These are phyloP conservation scores for Dromius quadrimaculatus DNA, from an alignment of 2,888 invertebrate species.

Conservation along the genomic window DNA sequence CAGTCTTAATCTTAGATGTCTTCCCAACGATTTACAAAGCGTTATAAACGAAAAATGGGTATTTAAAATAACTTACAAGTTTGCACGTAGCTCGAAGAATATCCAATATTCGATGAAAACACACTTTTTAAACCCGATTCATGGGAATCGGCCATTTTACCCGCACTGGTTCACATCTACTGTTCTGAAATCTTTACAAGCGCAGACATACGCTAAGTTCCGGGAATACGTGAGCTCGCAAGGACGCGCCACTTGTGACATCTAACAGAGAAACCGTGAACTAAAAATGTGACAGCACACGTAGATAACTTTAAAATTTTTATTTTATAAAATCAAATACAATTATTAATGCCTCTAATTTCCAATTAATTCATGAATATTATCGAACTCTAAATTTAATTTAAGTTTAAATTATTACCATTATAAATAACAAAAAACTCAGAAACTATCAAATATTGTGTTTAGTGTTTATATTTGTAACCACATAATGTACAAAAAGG, in stretches of 20 bases:
- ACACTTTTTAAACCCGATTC: constrained; percentile 61
- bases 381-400: neutral
- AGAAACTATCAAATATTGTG: neutral
- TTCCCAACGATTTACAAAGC: neutral
- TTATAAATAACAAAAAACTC: neutral
- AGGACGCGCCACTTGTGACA: constrained; percentile 33
- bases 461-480: neutral
- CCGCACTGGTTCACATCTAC: constrained; percentile 56
- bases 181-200: constrained; percentile 54
- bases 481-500: constrained; percentile 41
- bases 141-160: constrained; percentile 60
- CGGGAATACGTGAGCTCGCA: constrained; percentile 49
- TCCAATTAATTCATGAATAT: too few species aligned
- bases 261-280: neutral
- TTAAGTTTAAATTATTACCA: neutral
- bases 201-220: constrained; percentile 51
- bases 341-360: too few species aligned
- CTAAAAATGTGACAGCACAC: neutral
- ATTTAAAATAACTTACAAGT: constrained; percentile 59
- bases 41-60: constrained; percentile 9
- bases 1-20: neutral
- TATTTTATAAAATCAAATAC: too few species aligned
- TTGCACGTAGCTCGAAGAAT: constrained; percentile 61
- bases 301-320: neutral
- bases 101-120: constrained; percentile 58